Evolutionary conservation across 2,888 invertebrate genomes (phyloP), one percentile per base, ranked within the genome.

Genomic region (Apeira syringaria): DNA sequence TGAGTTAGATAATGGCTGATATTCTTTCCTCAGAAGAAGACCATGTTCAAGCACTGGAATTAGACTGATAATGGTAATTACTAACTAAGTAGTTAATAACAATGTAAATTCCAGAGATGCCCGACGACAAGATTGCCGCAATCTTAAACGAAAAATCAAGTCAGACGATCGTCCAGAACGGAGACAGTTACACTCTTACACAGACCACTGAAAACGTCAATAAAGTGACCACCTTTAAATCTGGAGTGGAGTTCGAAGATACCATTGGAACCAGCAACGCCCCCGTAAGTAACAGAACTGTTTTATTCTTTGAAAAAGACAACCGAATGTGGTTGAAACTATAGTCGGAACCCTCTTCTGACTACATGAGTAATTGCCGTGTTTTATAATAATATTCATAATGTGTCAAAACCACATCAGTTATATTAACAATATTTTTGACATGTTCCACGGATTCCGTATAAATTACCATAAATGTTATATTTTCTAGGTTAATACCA

Each of bases 171-270:
- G 45, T 44, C 3, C 53, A 70, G 47, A 47, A 59, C 13, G 72
- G 68, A 3, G 74, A 74, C 49, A 37, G 52, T 2, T 74, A 64
- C 51, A 59, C 54, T 1, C 11, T 65, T 2, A 50, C 43, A 33
- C 31, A 51, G n/a, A n/a, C 29, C 6, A 37, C 40, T 0, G 33
- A 59, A 1, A 24, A 42, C 2, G 41, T 38, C 1, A 54, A 45
- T 22, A 67, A 53, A n/a, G 35, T 12, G 0, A 26, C 22, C 24
- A 56, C n/a, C 33, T 75, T 75, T 52, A 69, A 58, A 31, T 45
- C 59, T 15, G 75, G 74, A 2, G 64, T 61, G 1, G 43, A 62
- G 12, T 60, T 71, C 10, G 56, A 69, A 1, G 72, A 69, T 5
- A 35, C 35, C 3, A 18, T 59, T 0, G 47, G 45, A 11, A 52